phyloP scores from a whole-genome alignment of 2,113 vertebrate genomes.

The Petromus typicus region DNA sequence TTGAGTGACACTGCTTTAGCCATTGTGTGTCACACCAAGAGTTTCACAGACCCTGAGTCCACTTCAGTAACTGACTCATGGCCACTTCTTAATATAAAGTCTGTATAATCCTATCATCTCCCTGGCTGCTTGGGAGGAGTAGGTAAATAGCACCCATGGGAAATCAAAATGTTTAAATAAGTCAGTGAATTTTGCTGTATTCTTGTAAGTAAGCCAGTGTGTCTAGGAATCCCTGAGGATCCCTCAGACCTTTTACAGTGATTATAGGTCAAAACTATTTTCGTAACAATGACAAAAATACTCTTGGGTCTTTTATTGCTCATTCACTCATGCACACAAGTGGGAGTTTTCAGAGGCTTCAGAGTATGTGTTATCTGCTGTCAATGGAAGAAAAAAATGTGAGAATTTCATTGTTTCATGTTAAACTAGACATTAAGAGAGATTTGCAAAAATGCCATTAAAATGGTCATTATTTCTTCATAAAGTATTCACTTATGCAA shows the following conservation, averaged over 20 bases:
- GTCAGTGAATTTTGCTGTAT: neutral
- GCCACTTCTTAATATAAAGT: neutral
- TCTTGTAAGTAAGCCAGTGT: neutral
- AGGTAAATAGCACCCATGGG: neutral
- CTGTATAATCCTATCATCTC: neutral
- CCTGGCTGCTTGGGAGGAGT: neutral
- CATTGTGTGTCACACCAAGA: neutral
- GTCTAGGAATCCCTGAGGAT: neutral
- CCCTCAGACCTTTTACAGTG: neutral
- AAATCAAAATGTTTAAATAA: slow-evolving; percentile 3
- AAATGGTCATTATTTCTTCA: neutral
- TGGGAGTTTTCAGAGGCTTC: neutral
- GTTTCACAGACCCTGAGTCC: neutral
- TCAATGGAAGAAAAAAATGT: neutral
- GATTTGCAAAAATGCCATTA: neutral
- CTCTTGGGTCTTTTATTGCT: neutral
- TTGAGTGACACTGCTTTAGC: neutral
- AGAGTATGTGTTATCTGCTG: neutral
- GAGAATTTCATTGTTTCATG: neutral
- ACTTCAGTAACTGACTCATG: neutral
- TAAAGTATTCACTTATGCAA: neutral
- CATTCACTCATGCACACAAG: neutral
- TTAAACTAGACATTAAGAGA: neutral
- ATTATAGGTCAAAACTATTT: neutral
- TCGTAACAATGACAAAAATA: neutral